These are phyloP conservation scores for Drosophila prosaltans DNA, from an alignment of 1,140 invertebrate genomes.

Conservation along the genomic window DNA sequence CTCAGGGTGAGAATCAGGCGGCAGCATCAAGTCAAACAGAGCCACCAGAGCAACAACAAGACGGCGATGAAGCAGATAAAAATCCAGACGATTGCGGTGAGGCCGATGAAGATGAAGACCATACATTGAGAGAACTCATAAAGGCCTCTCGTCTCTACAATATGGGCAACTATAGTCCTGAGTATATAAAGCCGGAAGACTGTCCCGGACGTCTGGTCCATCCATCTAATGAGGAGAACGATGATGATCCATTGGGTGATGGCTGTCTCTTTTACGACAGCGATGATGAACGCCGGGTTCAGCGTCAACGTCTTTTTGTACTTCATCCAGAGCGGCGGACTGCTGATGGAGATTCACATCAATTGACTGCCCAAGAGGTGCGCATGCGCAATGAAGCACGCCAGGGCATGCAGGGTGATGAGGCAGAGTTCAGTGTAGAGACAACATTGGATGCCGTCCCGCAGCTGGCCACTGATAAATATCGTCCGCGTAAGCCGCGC, in stretches of 20 bases:
- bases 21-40: neutral
- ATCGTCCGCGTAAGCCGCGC: slow-evolving; percentile 97
- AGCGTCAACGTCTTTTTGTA: slow-evolving; percentile 43
- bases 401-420: slow-evolving; percentile 95
- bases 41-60: slow-evolving; percentile 33
- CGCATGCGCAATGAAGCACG: slow-evolving; percentile 90
- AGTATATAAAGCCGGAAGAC: slow-evolving; percentile 85
- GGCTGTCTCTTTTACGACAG: slow-evolving; percentile 85
- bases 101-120: slow-evolving; percentile 79
- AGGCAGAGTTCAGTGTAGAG: slow-evolving; percentile 97
- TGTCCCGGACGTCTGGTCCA: slow-evolving; percentile 46
- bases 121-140: slow-evolving; percentile 86
- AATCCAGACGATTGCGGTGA: slow-evolving; percentile 14
- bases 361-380: slow-evolving; percentile 85
- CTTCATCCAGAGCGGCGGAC: neutral
- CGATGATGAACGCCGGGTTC: slow-evolving; percentile 60
- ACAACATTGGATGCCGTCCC: slow-evolving; percentile 92
- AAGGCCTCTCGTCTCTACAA: slow-evolving; percentile 87
- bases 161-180: slow-evolving; percentile 93
- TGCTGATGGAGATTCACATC: slow-evolving; percentile 16
- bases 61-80: slow-evolving; percentile 18
- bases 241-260: slow-evolving; percentile 89
- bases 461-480: slow-evolving; percentile 99
- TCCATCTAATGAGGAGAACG: slow-evolving; percentile 26
- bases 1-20: slow-evolving; percentile 15